Conservation (phyloP, 2,797 vertebrate genomes). For the Craterocephalus amniculus region DNA sequence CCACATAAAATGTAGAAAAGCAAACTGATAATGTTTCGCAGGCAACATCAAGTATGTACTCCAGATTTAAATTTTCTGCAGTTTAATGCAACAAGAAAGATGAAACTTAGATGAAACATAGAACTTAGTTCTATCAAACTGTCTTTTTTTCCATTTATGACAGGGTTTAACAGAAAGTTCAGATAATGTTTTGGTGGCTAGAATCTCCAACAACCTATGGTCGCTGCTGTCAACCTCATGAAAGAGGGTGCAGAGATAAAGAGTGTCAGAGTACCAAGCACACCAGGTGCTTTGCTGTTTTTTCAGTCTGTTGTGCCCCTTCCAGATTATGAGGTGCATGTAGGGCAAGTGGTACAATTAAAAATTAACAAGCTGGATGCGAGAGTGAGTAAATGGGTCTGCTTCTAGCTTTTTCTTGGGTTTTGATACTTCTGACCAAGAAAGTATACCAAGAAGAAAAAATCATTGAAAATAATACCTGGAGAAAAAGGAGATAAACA, state of each 20-base stretch:
- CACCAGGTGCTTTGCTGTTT: background rate
- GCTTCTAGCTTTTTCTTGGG: background rate
- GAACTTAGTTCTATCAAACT: background rate
- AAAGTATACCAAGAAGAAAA: background rate
- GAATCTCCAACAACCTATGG: background rate
- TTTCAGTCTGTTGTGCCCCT: background rate
- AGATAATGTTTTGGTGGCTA: background rate
- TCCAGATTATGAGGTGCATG: background rate
- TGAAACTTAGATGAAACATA: background rate
- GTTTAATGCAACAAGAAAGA: background rate
- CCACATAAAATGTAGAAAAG: background rate
- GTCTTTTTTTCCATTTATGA: background rate
- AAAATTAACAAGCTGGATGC: background rate
- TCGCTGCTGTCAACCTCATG: background rate
- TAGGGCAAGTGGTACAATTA: background rate
- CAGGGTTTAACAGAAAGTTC: background rate
- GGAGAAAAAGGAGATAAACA: too few relatives aligned
- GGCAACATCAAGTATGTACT: background rate
- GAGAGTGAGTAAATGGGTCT: background rate
- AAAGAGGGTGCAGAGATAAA: background rate
- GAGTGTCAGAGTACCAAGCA: background rate
- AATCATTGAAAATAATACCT: background rate
- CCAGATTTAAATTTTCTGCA: background rate
- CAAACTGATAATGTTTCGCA: background rate
- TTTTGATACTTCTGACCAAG: too few relatives aligned